Base-by-base conservation (phyloP, 2,888 invertebrate species). In the Eupithecia vulgata region DNA sequence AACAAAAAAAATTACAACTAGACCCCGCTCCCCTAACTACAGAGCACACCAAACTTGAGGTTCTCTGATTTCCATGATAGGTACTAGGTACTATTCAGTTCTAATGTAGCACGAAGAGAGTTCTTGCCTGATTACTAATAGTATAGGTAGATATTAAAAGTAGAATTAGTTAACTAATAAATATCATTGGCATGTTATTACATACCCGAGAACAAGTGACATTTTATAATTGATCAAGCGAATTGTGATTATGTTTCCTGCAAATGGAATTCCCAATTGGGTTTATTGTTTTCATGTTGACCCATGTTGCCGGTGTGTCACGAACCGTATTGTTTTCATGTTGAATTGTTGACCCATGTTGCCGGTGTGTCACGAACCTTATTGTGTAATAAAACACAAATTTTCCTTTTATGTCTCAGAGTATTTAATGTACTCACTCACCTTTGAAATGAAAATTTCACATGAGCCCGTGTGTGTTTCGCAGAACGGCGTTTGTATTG, bases 361-460 rank as follows among this genome's bases (percentile, higher is more conserved):
- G 57, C 57, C 57, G 57, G 57, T 57, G 57, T 57, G 13, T 25
- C 12, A 10, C 25, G 25, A 25, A 25, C 57, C 57, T 25, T 25
- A 25, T 57, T 57, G 57, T 57, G 57, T 25, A 57, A 57, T 13
- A 57, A 52, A 52, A 52, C 52, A 52, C 21, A 52, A 57, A 25
- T 25, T 25, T 25, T 25, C 57, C 12, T 57, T 25, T 57, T 25
- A 25, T 25, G 13, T 13, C 25, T 10, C 25, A 21, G 57, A 10
- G 48, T 57, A 21, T 8, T 10, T 10, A 25, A 57, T 21, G 5
- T 57, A 57, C 48, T 52, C 52, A 57, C 48, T 52, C 52, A 21
- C 25, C 57, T 25, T 57, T 57, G 57, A 57, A 25, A 57, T 57
- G 4, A 57, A 25, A 25, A n/a, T 45, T 45, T 45, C 1, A 17